phyloP scores from a whole-genome alignment of 1,140 invertebrate genomes.

The Drosophila mojavensis region DNA sequence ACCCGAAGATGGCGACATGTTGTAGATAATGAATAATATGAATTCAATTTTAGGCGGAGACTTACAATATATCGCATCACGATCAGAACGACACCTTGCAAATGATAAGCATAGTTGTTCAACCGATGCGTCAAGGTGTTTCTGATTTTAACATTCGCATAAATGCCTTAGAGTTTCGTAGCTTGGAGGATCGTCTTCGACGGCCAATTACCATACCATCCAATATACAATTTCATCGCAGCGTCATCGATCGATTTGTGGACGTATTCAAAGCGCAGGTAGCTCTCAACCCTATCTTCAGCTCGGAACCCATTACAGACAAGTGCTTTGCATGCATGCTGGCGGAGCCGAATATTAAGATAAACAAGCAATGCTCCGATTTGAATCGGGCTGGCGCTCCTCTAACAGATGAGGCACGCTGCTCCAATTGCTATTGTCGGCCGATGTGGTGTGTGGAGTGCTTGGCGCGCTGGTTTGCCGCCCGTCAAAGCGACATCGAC shows the following conservation, averaged over 20 bases:
- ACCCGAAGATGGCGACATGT: neutral
- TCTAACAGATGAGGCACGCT: conserved; percentile 78
- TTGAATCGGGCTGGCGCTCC: conserved; percentile 69
- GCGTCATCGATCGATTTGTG: conserved; percentile 92
- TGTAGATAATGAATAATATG: neutral
- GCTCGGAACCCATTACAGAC: conserved; percentile 89
- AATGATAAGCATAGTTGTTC: conserved; percentile 92
- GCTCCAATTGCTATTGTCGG: conserved; percentile 87
- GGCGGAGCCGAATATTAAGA: conserved; percentile 90
- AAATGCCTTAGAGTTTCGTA: conserved; percentile 91
- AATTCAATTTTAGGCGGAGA: conserved; percentile 86
- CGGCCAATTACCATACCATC: conserved; percentile 90
- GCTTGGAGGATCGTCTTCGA: conserved; percentile 91
- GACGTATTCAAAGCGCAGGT: conserved; percentile 92
- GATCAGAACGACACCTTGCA: conserved; percentile 88
- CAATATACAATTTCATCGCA: conserved; percentile 91
- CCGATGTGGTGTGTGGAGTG: conserved; percentile 96
- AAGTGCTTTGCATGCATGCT: conserved; percentile 95
- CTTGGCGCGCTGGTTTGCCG: conserved; percentile 95
- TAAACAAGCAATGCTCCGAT: conserved; percentile 89
- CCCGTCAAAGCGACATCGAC: conserved; percentile 90
- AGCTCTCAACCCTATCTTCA: conserved; percentile 88
- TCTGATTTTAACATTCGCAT: conserved; percentile 89
- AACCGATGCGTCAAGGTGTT: conserved; percentile 85
- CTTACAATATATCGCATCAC: conserved; percentile 88